Percentiles rank a stretch among this genome's conserved stretches.
These are phyloP conservation scores for Phyllotreta cruciferae DNA, from an alignment of 2,888 invertebrate species.

Conservation along the genomic window DNA sequence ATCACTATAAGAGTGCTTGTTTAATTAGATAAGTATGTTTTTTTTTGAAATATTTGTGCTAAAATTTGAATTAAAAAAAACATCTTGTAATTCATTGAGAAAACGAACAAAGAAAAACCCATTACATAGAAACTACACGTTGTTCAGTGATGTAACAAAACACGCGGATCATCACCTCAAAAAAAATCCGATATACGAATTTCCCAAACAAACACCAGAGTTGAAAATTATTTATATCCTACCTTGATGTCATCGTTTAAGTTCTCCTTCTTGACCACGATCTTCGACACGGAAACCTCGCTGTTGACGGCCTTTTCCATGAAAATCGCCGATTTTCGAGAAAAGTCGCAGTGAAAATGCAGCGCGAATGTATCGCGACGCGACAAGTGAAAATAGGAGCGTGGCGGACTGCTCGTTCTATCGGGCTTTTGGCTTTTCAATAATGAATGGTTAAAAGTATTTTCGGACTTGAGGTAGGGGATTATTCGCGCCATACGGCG, in stretches of 20 bases:
- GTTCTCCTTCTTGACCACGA: slow-evolving; percentile 71
- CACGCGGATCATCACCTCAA: slow-evolving; percentile 18
- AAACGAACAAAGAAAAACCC: not conserved
- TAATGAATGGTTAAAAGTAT: slow-evolving; percentile 31
- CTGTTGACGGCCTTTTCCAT: slow-evolving; percentile 52
- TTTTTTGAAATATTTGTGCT: too few species aligned
- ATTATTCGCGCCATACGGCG: slow-evolving; percentile 23
- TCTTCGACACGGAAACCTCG: slow-evolving; percentile 44
- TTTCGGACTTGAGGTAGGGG: slow-evolving; percentile 30
- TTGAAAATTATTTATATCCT: slow-evolving; percentile 43
- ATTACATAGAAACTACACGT: not conserved
- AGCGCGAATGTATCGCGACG: slow-evolving; percentile 7
- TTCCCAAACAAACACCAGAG: slow-evolving; percentile 19
- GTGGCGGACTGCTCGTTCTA: slow-evolving; percentile 10
- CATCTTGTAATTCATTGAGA: not conserved
- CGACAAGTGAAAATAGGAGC: slow-evolving; percentile 26
- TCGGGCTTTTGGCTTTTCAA: slow-evolving; percentile 27
- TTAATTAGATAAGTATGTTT: too few species aligned
- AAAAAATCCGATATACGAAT: slow-evolving; percentile 21
- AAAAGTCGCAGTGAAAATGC: slow-evolving; percentile 14
- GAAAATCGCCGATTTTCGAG: not conserved
- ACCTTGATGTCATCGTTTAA: slow-evolving; percentile 81
- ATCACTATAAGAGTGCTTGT: too few species aligned
- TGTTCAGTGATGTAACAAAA: slow-evolving; percentile 23
- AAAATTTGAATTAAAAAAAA: too few species aligned